Evolutionary conservation across 2,113 vertebrate genomes (phyloP).

Genomic region (Lonchura striata): DNA sequence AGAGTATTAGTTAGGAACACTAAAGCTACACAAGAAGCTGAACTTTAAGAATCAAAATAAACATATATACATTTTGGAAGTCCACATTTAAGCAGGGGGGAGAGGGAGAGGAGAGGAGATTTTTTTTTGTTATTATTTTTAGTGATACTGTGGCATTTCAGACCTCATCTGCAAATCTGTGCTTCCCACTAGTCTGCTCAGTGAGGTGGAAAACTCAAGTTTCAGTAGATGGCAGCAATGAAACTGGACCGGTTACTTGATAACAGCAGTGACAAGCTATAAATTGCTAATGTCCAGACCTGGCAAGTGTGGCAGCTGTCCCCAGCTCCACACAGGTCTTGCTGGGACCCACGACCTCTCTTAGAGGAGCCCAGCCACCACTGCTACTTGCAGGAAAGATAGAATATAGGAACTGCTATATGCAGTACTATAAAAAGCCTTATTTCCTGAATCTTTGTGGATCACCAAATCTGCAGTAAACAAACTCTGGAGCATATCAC

Average conservation of each 20-base stretch:
- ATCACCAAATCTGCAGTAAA: background rate
- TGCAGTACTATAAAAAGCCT: background rate
- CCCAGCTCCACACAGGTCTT: background rate
- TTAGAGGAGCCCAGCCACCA: background rate
- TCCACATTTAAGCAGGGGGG: background rate
- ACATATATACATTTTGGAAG: background rate
- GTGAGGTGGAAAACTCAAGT: background rate
- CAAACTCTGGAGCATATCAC: background rate
- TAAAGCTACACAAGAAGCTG: background rate
- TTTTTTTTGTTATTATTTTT: background rate
- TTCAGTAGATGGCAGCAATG: background rate
- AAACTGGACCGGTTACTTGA: background rate
- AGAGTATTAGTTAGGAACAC: background rate
- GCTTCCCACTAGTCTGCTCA: background rate
- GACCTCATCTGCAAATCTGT: background rate
- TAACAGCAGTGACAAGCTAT: background rate
- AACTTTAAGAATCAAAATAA: background rate
- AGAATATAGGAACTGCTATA: background rate
- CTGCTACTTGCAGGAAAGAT: background rate
- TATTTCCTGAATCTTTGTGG: background rate
- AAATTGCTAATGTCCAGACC: background rate
- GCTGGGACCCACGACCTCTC: background rate
- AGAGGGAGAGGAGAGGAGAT: rapidly evolving
- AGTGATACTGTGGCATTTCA: slow-evolving; percentile 4
- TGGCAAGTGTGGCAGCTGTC: background rate